A percentile compares a stretch with the other conserved stretches of the same genome.
These are phyloP conservation scores for Mythimna impura DNA, from an alignment of 2,888 invertebrate species.

Conservation along the genomic window DNA sequence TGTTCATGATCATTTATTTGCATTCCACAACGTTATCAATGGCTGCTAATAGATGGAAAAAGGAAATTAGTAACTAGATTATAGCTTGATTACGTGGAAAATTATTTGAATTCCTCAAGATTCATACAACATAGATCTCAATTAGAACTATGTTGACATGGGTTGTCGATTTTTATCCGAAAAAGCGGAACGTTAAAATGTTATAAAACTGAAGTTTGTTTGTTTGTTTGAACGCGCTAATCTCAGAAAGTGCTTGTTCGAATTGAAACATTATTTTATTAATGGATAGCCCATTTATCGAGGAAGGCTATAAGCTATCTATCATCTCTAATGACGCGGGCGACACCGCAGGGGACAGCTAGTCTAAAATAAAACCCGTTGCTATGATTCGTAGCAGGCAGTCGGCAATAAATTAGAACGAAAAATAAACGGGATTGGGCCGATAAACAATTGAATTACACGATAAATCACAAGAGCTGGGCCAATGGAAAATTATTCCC, in stretches of 20 bases:
- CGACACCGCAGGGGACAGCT: neutral
- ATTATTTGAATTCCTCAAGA: neutral
- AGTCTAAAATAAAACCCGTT: conserved; percentile 45
- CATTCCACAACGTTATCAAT: neutral
- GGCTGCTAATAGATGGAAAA: neutral
- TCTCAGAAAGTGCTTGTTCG: too few species aligned
- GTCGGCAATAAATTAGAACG: conserved; percentile 63
- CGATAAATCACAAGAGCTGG: conserved; percentile 65
- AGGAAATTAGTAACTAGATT: neutral
- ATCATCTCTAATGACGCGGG: too few species aligned
- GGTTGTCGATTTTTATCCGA: neutral
- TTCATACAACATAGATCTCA: neutral
- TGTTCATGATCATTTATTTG: neutral
- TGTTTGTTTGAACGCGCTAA: too few species aligned
- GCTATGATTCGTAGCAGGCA: conserved; percentile 50
- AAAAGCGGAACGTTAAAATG: conserved; percentile 16
- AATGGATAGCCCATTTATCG: too few species aligned
- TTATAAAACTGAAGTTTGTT: too few species aligned
- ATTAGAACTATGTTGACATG: neutral
- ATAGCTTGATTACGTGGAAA: neutral
- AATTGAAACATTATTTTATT: too few species aligned
- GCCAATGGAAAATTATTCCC: conserved; percentile 41
- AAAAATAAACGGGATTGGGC: conserved; percentile 65
- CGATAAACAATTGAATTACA: conserved; percentile 68
- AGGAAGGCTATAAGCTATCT: too few species aligned